Conservation (phyloP, 2,113 vertebrate species). For the Heteronetta atricapilla region DNA sequence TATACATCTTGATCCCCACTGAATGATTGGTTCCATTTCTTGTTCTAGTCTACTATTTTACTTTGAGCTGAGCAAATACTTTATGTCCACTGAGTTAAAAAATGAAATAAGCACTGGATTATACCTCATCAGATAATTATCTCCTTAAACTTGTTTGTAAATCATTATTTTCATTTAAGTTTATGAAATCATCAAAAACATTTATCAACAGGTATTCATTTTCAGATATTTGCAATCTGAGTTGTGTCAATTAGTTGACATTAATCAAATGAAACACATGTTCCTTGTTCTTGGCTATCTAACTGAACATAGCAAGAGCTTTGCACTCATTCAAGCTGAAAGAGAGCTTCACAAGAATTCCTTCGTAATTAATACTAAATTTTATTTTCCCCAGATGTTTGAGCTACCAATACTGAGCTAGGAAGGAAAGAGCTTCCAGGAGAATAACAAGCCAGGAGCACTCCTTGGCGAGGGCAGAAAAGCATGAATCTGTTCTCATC, state of each 20-base stretch:
- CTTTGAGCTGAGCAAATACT: slow-evolving; percentile 38
- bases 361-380: background rate
- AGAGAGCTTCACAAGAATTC: background rate
- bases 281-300: background rate
- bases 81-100: background rate
- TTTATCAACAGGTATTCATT: background rate
- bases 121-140: background rate
- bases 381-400: background rate
- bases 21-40: slow-evolving; percentile 24
- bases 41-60: slow-evolving; percentile 25
- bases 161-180: background rate
- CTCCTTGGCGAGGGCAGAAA: background rate
- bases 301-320: background rate
- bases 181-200: background rate
- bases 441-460: background rate
- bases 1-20: slow-evolving; percentile 52
- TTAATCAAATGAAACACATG: background rate
- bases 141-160: background rate
- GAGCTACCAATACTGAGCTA: background rate
- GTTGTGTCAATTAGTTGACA: background rate
- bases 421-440: background rate
- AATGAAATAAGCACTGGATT: slow-evolving; percentile 7
- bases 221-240: slow-evolving; percentile 8
- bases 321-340: background rate
- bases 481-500: background rate